phyloP scores from a whole-genome alignment of 2,888 invertebrate genomes.

The Labia minor region DNA sequence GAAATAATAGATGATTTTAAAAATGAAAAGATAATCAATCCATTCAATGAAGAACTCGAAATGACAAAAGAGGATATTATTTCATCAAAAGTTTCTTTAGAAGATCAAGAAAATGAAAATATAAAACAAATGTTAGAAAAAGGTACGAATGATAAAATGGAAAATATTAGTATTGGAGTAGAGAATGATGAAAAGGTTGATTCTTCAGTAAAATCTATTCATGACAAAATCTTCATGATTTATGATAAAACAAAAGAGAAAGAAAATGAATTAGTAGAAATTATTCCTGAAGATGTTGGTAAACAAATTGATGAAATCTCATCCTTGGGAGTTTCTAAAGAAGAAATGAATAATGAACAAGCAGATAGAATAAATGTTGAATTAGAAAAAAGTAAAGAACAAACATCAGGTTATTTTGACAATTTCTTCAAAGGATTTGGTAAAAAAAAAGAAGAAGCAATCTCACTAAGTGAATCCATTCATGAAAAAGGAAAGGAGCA shows the following conservation, averaged over 20 bases:
- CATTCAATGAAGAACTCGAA: too few relatives aligned
- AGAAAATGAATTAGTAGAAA: too few relatives aligned
- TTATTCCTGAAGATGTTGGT: conserved; percentile 1
- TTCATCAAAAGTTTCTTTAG: background rate
- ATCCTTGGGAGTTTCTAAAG: background rate
- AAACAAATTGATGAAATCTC: background rate
- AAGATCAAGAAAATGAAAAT: too few relatives aligned
- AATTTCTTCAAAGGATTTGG: conserved; percentile 15
- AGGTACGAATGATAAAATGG: background rate
- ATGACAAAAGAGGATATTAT: too few relatives aligned
- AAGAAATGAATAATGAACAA: background rate
- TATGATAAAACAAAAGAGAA: background rate
- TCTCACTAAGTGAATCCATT: conserved; percentile 21
- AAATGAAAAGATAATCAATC: too few relatives aligned
- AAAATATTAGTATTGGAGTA: background rate
- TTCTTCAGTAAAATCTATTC: conserved; percentile 26
- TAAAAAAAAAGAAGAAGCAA: conserved; percentile 25
- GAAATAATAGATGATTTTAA: too few relatives aligned
- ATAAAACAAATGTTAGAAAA: too few relatives aligned
- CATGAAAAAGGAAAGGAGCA: conserved; percentile 14
- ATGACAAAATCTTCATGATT: conserved; percentile 24
- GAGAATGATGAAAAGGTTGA: conserved; percentile 17
- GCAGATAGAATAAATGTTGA: conserved; percentile 17
- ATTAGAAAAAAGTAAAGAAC: conserved; percentile 15
- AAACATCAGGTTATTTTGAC: background rate